A percentile compares a stretch with the other conserved stretches of the same genome.
These are phyloP conservation scores for Lithophane ornitopus DNA, from an alignment of 2,888 invertebrate species.

Conservation along the genomic window DNA sequence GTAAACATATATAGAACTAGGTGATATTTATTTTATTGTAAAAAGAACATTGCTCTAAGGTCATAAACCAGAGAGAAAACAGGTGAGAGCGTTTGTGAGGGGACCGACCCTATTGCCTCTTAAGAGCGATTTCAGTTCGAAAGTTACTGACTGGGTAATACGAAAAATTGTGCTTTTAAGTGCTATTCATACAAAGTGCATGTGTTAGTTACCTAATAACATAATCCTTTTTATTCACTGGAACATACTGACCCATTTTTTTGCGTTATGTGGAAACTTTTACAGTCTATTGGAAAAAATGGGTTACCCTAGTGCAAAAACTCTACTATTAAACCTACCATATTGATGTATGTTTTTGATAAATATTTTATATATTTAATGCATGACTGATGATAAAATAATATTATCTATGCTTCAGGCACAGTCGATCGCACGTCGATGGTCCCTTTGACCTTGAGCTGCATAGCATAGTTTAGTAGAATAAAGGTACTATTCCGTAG, in stretches of 20 bases:
- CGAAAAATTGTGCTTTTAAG: conserved; percentile 1
- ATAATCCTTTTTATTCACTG: background rate
- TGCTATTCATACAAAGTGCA: background rate
- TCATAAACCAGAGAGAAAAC: too few relatives aligned
- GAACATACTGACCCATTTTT: background rate
- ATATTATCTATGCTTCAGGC: background rate
- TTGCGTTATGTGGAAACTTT: background rate
- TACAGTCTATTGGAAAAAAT: too few relatives aligned
- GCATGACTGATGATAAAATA: background rate
- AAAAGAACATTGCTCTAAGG: too few relatives aligned
- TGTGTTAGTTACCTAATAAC: background rate
- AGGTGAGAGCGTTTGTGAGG: too few relatives aligned
- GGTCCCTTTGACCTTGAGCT: background rate
- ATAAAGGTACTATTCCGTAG: too few relatives aligned
- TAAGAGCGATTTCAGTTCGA: too few relatives aligned
- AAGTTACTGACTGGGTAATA: background rate
- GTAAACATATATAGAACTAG: too few relatives aligned
- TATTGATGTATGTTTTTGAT: background rate
- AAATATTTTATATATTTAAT: background rate
- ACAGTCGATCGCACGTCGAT: background rate
- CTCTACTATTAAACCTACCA: background rate
- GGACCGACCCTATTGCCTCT: too few relatives aligned
- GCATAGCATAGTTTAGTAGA: background rate
- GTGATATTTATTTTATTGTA: too few relatives aligned
- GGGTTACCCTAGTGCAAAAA: background rate